These are phyloP conservation scores for Propithecus coquereli DNA, from an alignment of 2,113 vertebrate species.

Conservation along the genomic window DNA sequence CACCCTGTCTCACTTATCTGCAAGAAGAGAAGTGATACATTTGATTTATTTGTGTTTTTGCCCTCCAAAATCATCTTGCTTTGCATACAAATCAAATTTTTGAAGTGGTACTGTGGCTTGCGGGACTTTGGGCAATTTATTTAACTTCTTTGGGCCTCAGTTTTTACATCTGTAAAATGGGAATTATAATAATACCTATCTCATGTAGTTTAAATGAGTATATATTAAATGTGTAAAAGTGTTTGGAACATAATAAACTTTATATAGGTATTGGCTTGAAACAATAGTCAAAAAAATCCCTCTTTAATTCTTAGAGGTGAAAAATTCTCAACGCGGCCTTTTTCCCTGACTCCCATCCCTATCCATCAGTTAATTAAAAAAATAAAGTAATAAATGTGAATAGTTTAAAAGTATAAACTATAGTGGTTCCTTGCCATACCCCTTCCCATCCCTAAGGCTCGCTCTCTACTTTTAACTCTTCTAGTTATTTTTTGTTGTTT, in stretches of 20 bases:
- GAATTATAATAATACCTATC: background rate
- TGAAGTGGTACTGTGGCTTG: background rate
- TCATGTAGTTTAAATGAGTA: background rate
- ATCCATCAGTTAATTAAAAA: background rate
- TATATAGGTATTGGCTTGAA: background rate
- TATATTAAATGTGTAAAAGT: background rate
- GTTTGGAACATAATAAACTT: background rate
- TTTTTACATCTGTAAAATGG: background rate
- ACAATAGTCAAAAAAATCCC: background rate
- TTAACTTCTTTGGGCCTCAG: background rate
- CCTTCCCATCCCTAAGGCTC: background rate
- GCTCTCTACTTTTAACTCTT: background rate
- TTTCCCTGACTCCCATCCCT: background rate
- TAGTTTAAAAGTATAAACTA: background rate
- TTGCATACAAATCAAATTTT: constrained; percentile 11
- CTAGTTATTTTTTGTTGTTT: background rate
- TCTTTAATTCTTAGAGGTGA: background rate
- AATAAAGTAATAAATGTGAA: background rate
- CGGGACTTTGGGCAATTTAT: background rate
- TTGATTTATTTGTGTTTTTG: constrained; percentile 33
- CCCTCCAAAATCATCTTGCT: background rate
- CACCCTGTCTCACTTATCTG: background rate
- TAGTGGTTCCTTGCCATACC: background rate
- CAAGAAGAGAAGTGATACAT: background rate
- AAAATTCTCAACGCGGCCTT: background rate